Base-by-base conservation (phyloP, 2,113 vertebrate species). In the Condylura cristata region DNA sequence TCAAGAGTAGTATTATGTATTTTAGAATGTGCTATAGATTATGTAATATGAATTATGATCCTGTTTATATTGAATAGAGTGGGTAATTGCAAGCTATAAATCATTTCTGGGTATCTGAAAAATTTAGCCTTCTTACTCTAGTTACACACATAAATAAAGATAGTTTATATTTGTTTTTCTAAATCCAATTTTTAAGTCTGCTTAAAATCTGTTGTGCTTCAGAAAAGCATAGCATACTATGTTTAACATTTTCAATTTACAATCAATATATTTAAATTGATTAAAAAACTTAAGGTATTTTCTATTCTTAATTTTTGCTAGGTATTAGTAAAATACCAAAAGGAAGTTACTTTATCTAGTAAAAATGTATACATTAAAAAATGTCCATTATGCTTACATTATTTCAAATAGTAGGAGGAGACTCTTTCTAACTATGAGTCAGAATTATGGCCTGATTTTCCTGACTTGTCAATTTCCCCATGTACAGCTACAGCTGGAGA, bases 51-150 rank as follows among this genome's bases (percentile, higher is more conserved):
- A 96, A 96, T 96, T 97, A 95, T 84, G 86, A 87, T 86, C 81
- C 32, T 95, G 89, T 97, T 96, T 96, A 96, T 87, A 92, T 91
- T 87, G 75, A 93, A 89, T 46, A 70, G 90, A 91, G 44, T 63
- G 41, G 61, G 46, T 93, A 95, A 96, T 96, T 95, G 80, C 95
- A 94, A 84, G 93, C 91, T 96, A 91, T 96, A 94, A 96, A 96
- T 97, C 94, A 95, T 72, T 94, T 95, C 63, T 81, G 79, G n/a
- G 41, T 94, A 71, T 93, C 96, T 89, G 37, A 95, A 96, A 95
- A 94, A 72, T 53, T 68, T 58, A 89, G 48, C 41, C 75, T 95
- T 80, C 91, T 72, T 87, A 58, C 72, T 78, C 60, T 20, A 87
- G 86, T 94, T 95, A 74, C 44, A 83, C 86, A 94, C n/a, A 91